Evolutionary conservation across 2,797 vertebrate genomes (phyloP).

Genomic region (Mus minutoides): DNA sequence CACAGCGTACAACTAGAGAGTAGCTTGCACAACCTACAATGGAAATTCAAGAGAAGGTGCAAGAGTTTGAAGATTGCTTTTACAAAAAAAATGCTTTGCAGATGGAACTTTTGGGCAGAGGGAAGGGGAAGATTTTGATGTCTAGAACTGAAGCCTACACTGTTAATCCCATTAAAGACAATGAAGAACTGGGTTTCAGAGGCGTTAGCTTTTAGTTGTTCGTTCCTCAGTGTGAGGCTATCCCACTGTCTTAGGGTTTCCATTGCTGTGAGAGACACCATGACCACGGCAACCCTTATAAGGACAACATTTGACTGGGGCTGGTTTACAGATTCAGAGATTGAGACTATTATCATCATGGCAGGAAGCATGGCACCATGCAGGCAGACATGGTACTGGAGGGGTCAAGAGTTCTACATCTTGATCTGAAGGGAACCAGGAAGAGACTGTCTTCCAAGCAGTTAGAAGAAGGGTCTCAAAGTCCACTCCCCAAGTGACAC

Average conservation of each 20-base stretch:
- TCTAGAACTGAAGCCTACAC: constrained; percentile 34
- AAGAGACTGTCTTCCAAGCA: too few relatives aligned
- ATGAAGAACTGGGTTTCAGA: background rate
- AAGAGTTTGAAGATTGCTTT: background rate
- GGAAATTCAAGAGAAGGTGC: constrained; percentile 33
- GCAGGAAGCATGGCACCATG: too few relatives aligned
- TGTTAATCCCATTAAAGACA: constrained; percentile 17
- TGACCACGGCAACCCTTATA: too few relatives aligned
- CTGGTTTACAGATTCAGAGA: too few relatives aligned
- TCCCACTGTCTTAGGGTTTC: background rate
- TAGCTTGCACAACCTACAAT: background rate
- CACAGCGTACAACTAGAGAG: background rate
- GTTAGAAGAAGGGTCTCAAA: too few relatives aligned
- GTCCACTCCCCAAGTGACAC: too few relatives aligned
- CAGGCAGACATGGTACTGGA: too few relatives aligned
- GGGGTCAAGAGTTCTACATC: too few relatives aligned
- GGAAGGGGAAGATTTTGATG: background rate
- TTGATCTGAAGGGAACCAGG: too few relatives aligned
- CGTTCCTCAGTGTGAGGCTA: constrained; percentile 6
- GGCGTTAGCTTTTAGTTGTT: background rate
- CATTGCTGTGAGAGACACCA: too few relatives aligned
- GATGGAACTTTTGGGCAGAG: background rate
- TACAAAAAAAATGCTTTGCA: background rate
- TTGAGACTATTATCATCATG: too few relatives aligned
- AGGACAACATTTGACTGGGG: too few relatives aligned